phyloP scores from a whole-genome alignment of 2,113 vertebrate species.

The Henicopernis longicauda region DNA sequence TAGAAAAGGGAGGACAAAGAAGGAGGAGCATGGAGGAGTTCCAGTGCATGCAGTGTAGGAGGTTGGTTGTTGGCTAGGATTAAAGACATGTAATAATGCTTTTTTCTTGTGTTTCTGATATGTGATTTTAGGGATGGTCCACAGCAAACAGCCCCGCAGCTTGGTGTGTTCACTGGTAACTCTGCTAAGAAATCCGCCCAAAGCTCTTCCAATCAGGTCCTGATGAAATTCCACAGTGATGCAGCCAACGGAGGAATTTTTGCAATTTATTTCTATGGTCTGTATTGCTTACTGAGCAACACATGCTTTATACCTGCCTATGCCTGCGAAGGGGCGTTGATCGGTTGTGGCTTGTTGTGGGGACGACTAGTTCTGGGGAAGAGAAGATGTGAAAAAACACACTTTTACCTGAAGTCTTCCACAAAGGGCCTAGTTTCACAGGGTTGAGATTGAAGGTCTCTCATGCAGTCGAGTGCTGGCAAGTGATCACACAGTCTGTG shows the following conservation, averaged over 20 bases:
- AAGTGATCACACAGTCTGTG: background rate
- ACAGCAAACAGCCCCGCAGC: conserved; percentile 85
- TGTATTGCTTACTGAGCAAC: background rate
- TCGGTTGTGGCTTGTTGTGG: fast-evolving
- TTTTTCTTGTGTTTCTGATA: background rate
- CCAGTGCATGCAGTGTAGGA: fast-evolving
- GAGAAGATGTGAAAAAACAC: background rate
- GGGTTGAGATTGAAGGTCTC: background rate
- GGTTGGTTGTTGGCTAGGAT: background rate
- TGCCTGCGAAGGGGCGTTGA: fast-evolving
- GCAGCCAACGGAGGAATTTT: conserved; percentile 88
- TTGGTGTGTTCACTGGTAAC: conserved; percentile 89
- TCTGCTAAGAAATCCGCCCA: conserved; percentile 83
- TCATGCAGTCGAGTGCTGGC: fast-evolving
- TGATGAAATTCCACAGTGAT: conserved; percentile 90
- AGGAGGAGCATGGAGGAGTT: background rate
- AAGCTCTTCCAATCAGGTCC: conserved; percentile 93
- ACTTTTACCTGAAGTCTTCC: background rate
- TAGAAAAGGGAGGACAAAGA: background rate
- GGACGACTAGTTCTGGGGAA: background rate
- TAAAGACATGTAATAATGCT: background rate
- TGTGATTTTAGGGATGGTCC: conserved; percentile 84
- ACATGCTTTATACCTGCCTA: fast-evolving
- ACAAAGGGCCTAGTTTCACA: background rate
- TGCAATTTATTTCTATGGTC: conserved; percentile 86